phyloP scores from a whole-genome alignment of 2,797 vertebrate genomes.

The Pseudotriccus pelzelni region DNA sequence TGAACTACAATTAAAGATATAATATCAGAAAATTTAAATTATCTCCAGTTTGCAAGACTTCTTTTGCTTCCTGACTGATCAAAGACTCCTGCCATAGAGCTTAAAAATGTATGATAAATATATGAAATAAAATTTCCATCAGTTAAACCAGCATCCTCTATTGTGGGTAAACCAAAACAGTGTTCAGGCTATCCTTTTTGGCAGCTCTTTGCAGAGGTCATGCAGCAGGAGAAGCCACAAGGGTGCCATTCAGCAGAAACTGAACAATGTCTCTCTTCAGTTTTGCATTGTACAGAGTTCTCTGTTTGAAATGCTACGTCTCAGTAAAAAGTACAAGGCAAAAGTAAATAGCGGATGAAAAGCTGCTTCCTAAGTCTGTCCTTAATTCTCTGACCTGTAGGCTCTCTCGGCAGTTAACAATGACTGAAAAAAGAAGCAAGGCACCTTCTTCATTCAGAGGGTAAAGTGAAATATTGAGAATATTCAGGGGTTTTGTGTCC shows the following conservation, averaged over 20 bases:
- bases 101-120: not conserved
- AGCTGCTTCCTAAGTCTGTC: not conserved
- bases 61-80: not conserved
- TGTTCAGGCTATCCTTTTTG: not conserved
- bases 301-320: not conserved
- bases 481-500: not conserved
- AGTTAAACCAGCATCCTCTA: not conserved
- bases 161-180: not conserved
- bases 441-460: not conserved
- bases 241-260: not conserved
- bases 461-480: not conserved
- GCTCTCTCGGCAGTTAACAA: not conserved
- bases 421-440: not conserved
- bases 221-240: not conserved
- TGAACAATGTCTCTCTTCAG: not conserved
- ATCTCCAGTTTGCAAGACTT: not conserved
- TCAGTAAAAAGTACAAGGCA: not conserved
- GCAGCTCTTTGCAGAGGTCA: not conserved
- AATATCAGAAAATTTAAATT: not conserved
- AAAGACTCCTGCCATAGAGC: not conserved
- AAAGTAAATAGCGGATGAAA: not conserved
- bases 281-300: not conserved
- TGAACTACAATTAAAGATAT: not conserved
- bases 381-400: not conserved
- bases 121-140: not conserved